A percentile compares a stretch with the other conserved stretches of the same genome.
Conservation (phyloP, 1,140 invertebrate species). For the Aricia agestis region DNA sequence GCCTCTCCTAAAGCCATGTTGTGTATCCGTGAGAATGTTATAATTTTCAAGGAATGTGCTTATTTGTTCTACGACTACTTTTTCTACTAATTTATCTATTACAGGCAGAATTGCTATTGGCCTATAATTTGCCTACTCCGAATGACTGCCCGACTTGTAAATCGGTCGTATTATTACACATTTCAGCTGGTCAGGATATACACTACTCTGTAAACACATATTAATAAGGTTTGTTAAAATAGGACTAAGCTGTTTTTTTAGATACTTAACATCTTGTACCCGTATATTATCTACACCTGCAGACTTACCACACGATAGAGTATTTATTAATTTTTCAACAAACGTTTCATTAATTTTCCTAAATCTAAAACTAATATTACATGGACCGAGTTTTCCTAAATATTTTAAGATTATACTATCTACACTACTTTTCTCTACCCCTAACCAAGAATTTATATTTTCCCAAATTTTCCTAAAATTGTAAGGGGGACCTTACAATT, state of each 20-base stretch:
- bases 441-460: constrained; percentile 34
- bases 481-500: constrained; percentile 35
- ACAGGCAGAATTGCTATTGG: constrained; percentile 19
- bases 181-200: constrained; percentile 24
- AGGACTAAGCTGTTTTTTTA: constrained; percentile 21
- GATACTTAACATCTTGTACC: constrained; percentile 23
- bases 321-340: constrained; percentile 22
- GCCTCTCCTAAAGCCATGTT: constrained; percentile 30
- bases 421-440: constrained; percentile 23
- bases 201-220: neutral
- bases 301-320: constrained; percentile 14
- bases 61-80: constrained; percentile 6
- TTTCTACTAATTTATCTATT: constrained; percentile 23
- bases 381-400: constrained; percentile 24
- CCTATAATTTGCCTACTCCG: constrained; percentile 25
- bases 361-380: constrained; percentile 31
- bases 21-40: constrained; percentile 28
- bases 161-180: constrained; percentile 24
- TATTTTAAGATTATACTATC: constrained; percentile 32
- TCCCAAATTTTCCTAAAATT: constrained; percentile 36
- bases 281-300: constrained; percentile 23
- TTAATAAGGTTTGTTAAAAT: constrained; percentile 24
- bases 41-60: constrained; percentile 13
- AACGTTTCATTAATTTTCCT: constrained; percentile 4
- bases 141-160: constrained; percentile 19